Evolutionary conservation across 2,113 vertebrate genomes (phyloP).

Genomic region (Himantopus leucocephalus): DNA sequence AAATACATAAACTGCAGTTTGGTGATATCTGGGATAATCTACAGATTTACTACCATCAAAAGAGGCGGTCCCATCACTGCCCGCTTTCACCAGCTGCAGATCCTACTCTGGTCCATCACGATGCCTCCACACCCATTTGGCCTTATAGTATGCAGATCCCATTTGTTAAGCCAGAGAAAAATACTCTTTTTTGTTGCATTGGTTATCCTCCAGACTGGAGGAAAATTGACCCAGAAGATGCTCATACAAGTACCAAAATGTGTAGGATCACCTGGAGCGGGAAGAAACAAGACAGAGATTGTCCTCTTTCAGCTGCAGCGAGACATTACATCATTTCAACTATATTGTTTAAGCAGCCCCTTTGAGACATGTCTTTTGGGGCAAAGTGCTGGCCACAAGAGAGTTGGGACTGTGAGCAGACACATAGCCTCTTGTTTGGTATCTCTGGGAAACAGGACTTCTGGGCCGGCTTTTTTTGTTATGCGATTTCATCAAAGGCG

Average conservation of each 20-base stretch:
- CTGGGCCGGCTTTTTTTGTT: neutral
- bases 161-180: neutral
- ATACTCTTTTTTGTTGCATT: neutral
- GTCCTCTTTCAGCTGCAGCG: neutral
- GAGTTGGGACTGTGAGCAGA: neutral
- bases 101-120: neutral
- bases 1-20: neutral
- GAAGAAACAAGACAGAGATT: neutral
- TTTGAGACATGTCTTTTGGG: neutral
- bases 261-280: neutral
- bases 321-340: neutral
- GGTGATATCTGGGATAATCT: neutral
- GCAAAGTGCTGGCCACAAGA: neutral
- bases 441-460: neutral
- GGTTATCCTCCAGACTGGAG: neutral
- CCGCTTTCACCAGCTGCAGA: neutral
- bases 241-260: neutral
- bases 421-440: neutral
- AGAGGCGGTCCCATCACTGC: neutral
- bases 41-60: neutral
- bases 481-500: neutral
- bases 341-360: neutral
- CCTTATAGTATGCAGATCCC: neutral
- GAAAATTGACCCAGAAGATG: neutral
- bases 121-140: neutral